Evolutionary conservation across 2,113 vertebrate genomes (phyloP), one percentile per base, ranked within the genome.

Genomic region (Brachionichthys hirsutus): DNA sequence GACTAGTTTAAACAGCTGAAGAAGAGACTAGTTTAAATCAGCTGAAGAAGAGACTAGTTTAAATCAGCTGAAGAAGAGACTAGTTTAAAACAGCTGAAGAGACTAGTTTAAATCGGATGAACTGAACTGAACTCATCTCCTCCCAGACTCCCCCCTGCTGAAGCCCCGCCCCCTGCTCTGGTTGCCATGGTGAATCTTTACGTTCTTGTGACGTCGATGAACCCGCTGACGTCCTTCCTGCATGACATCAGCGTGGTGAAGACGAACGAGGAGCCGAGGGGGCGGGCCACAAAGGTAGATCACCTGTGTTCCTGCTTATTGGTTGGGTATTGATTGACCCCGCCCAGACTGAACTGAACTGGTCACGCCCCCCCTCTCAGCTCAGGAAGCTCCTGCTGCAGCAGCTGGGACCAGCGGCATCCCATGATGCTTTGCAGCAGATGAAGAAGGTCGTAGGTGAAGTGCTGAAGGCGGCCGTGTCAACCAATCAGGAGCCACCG

Each of bases 161-260:
- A 70, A 55, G 77, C 78, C 0, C 13, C 71, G 30, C 80, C 85
- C 30, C 86, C 89, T 61, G 90, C 85, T 30, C 54, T 94, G 15
- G 90, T 92, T 73, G 89, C 93, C 76, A 90, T 92, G 76, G 87
- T 98, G 63, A 95, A 93, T 80, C 91, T 91, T 0, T 96, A 95
- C 4, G 90, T 97, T 18, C 77, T 99, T 60, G 93, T 98, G 61
- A 95, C 97, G n/a, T 98, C 95, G 5, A 72, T 92, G 68, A 90
- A 81, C 22, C 96, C 97, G 0, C 78, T 99, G 46, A 90, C 91
- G 1, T 93, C 94, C 4, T 98, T 98, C 77, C 85, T 98, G 83
- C 93, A 98, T 79, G 92, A 92, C 55, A 89, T 88, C 1, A 88
- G 85, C 41, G 84, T 91, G 8, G 92, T 94, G 69, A 94, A 77